These are phyloP conservation scores for Pelecanoides urinatrix DNA, from an alignment of 2,113 vertebrate genomes.

Conservation along the genomic window DNA sequence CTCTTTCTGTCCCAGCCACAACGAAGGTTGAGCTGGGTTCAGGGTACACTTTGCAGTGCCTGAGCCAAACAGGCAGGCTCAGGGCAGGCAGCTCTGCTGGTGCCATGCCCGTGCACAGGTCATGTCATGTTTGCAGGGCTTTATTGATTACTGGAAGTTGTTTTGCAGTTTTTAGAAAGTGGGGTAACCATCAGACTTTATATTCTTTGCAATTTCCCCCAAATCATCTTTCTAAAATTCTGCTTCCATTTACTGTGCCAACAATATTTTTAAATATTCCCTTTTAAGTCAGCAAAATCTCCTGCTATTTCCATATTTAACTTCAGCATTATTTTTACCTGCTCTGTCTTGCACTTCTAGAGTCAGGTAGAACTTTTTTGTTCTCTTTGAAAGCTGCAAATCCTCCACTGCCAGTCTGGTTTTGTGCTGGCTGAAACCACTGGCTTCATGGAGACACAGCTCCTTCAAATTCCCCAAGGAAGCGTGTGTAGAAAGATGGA, in stretches of 20 bases:
- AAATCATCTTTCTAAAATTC: not conserved
- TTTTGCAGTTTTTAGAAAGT: not conserved
- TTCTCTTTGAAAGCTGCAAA: not conserved
- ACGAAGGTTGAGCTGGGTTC: not conserved
- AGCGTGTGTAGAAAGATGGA: not conserved
- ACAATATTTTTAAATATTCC: slow-evolving; percentile 1
- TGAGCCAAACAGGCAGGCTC: not conserved
- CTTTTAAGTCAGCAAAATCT: slow-evolving; percentile 5
- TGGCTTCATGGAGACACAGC: not conserved
- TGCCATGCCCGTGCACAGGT: not conserved
- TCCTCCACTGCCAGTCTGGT: accelerated
- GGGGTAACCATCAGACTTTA: not conserved
- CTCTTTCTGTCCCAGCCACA: not conserved
- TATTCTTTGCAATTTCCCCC: not conserved
- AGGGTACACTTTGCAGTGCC: not conserved
- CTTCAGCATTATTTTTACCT: not conserved
- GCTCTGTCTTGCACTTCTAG: not conserved
- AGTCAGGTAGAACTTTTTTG: not conserved
- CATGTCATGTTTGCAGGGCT: not conserved
- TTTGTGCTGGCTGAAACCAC: not conserved
- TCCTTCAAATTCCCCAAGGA: not conserved
- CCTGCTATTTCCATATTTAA: slow-evolving; percentile 8
- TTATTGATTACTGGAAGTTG: not conserved
- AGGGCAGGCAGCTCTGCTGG: not conserved
- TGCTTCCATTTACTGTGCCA: not conserved